Evolutionary conservation across 2,888 invertebrate species (phyloP), one percentile per base, ranked within the genome.

Genomic region (Ischnus inquisitorius): DNA sequence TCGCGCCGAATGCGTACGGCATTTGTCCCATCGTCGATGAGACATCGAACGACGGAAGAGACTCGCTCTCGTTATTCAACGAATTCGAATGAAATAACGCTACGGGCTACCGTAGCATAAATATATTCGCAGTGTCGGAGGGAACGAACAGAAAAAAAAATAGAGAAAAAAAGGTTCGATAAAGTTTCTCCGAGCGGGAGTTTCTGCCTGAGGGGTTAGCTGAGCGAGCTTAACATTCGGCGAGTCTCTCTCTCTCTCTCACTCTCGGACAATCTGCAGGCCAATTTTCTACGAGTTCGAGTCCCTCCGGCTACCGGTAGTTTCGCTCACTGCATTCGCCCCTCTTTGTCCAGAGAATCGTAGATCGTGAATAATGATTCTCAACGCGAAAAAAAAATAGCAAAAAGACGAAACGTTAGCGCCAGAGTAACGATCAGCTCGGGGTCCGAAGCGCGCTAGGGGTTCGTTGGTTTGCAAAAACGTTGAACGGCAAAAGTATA

Each of bases 221-320:
- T 10, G 67, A 19, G 67, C 2, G 69, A 57, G 78, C 75, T 83
- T 71, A 57, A 43, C 78, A 75, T 69, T 78, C 68, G 25, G 19
- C 25, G 54, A 72, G 19, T 12, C 16, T 65, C 46, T 68, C n/a
- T n/a, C n/a, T n/a, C n/a, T n/a, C n/a, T n/a, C n/a, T n/a, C n/a
- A n/a, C n/a, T n/a, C 25, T 14, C 39, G 34, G 60, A 60, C 78
- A 43, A 64, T 60, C 46, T 69, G 51, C 19, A 51, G 65, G 74
- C 39, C 75, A 78, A 79, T 82, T 82, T 80, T 82, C 71, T 57
- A 57, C 46, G 75, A 65, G 65, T 79, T 81, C 60, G 51, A 34
- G 19, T 41, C 78, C 22, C 12, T 48, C 34, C 39, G 78, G 39
- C 12, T 62, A 46, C 28, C 43, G 41, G 48, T 12, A 14, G 19